Evolutionary conservation across 2,797 vertebrate species (phyloP).

Genomic region (Adelosebastes latens): DNA sequence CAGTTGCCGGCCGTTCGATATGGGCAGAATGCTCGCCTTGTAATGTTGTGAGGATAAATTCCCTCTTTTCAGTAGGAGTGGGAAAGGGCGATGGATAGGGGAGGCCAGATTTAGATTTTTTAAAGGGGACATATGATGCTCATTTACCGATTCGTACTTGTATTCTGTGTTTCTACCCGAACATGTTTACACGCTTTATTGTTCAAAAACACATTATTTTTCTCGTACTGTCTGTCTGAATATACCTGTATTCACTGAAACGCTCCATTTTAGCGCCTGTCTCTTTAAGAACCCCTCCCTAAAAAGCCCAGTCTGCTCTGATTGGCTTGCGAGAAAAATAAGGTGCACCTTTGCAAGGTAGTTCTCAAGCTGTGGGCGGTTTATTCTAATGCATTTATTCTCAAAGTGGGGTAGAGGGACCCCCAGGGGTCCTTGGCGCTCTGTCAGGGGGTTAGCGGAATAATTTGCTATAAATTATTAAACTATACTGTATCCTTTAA

Average conservation of each 20-base stretch:
- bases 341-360: neutral
- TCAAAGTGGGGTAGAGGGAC: neutral
- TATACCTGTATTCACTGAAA: neutral
- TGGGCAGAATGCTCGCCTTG: neutral
- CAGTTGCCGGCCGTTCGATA: constrained; percentile 46
- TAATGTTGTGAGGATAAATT: constrained; percentile 30
- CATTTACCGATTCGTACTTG: neutral
- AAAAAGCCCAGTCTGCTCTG: neutral
- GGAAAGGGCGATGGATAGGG: neutral
- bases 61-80: constrained; percentile 9
- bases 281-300: neutral
- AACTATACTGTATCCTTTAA: too few species aligned
- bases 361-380: neutral
- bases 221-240: neutral
- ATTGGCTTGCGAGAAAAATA: neutral
- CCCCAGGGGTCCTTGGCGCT: too few species aligned
- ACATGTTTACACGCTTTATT: neutral
- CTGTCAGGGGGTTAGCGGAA: too few species aligned
- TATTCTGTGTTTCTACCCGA: neutral
- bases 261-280: neutral
- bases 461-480: too few species aligned
- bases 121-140: neutral
- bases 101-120: neutral
- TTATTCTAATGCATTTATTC: neutral
- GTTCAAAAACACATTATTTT: neutral